Conservation (phyloP, 2,113 vertebrate genomes). For the Glareola pratincola region DNA sequence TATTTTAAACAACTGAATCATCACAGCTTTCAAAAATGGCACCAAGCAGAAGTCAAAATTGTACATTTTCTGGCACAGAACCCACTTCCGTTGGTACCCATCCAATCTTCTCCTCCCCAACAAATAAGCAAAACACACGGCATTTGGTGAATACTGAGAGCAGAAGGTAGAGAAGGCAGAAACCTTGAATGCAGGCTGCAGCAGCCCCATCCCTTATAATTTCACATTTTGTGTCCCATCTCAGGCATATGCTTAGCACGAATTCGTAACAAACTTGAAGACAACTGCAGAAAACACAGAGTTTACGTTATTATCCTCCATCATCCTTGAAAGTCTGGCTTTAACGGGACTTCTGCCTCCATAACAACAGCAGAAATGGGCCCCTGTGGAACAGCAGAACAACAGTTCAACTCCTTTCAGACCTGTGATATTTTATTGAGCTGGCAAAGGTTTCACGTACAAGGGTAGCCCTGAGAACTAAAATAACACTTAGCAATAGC, state of each 20-base stretch:
- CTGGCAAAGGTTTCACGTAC: not conserved
- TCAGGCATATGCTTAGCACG: not conserved
- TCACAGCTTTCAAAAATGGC: not conserved
- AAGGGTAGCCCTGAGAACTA: not conserved
- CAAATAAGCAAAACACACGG: not conserved
- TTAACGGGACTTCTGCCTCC: not conserved
- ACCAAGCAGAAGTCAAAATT: not conserved
- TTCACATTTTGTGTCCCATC: not conserved
- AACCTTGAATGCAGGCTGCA: not conserved
- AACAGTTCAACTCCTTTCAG: not conserved
- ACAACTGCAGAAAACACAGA: not conserved
- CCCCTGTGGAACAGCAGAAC: not conserved
- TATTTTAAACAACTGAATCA: not conserved
- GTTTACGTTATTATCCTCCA: not conserved
- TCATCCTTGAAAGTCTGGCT: not conserved
- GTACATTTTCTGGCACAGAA: not conserved
- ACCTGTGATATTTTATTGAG: conserved; percentile 26
- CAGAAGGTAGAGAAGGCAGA: not conserved
- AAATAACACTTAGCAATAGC: not conserved
- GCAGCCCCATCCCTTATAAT: not conserved
- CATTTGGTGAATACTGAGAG: rapidly evolving
- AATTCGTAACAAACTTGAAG: not conserved
- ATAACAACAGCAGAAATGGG: not conserved
- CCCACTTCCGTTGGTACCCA: not conserved
- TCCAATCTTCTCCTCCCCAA: not conserved